These are phyloP conservation scores for Chunga burmeisteri DNA, from an alignment of 2,113 vertebrate species.

Conservation along the genomic window DNA sequence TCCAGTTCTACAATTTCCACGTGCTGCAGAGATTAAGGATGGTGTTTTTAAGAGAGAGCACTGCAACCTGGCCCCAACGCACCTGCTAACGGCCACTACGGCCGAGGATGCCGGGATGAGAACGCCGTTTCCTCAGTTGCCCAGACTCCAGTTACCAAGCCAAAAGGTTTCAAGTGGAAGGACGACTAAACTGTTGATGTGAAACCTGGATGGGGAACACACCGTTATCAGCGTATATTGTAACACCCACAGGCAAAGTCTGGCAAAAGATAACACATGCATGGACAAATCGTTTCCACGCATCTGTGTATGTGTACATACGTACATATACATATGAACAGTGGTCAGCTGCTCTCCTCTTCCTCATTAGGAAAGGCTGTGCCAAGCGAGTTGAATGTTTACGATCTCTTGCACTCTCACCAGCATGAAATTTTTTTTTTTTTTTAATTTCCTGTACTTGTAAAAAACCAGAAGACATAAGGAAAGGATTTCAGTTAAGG, in stretches of 20 bases:
- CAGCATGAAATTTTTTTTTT: background rate
- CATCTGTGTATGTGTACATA: background rate
- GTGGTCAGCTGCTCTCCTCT: background rate
- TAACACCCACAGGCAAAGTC: background rate
- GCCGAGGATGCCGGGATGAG: accelerated
- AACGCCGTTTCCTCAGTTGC: background rate
- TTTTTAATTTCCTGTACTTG: background rate
- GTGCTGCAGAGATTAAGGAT: background rate
- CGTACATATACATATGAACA: background rate
- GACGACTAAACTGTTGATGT: background rate
- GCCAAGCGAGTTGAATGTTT: background rate
- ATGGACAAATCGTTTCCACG: background rate
- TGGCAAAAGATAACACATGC: background rate
- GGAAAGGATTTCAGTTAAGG: background rate
- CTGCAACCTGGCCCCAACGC: background rate
- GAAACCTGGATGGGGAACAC: background rate
- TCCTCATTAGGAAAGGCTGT: background rate
- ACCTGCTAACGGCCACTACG: background rate
- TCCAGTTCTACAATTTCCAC: background rate
- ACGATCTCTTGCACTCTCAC: background rate
- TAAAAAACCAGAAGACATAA: background rate
- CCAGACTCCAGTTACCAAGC: background rate
- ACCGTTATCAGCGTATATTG: background rate
- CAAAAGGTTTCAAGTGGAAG: background rate
- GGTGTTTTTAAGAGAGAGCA: background rate